Conservation (phyloP, 2,113 vertebrate species). For the Hydrochoerus hydrochaeris region DNA sequence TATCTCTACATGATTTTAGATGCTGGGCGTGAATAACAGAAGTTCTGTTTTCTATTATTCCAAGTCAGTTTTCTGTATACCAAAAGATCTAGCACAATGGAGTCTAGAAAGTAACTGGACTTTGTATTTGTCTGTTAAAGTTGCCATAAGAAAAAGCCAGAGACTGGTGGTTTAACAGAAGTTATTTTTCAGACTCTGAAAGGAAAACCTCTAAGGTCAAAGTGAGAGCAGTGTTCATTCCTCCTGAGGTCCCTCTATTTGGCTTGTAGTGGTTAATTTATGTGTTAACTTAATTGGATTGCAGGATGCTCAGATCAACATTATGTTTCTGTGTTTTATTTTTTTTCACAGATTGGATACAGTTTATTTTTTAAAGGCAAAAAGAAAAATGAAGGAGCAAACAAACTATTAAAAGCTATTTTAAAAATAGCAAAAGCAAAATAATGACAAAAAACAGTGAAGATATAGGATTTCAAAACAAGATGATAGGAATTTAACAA, state of each 20-base stretch:
- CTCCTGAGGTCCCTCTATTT: background rate
- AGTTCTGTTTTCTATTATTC: background rate
- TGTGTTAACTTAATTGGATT: background rate
- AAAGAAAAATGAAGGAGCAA: too few relatives aligned
- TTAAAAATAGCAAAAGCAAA: too few relatives aligned
- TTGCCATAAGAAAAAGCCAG: background rate
- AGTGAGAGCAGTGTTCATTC: background rate
- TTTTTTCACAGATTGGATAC: too few relatives aligned
- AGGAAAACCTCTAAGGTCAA: background rate
- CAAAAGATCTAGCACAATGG: background rate
- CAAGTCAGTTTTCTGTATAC: background rate
- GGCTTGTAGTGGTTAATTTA: background rate
- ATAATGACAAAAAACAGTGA: too few relatives aligned
- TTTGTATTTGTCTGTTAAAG: background rate
- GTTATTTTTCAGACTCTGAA: background rate
- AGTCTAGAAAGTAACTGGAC: background rate
- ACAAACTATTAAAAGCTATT: too few relatives aligned
- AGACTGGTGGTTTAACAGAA: background rate
- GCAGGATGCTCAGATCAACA: background rate
- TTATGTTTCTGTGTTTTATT: background rate
- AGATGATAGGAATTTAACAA: too few relatives aligned
- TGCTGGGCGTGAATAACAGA: background rate
- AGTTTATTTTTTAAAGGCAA: too few relatives aligned
- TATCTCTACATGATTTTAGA: background rate
- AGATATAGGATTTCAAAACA: too few relatives aligned